Evolutionary conservation across 2,888 invertebrate species (phyloP), one percentile per base, ranked within the genome.

Genomic region (Boloria selene): DNA sequence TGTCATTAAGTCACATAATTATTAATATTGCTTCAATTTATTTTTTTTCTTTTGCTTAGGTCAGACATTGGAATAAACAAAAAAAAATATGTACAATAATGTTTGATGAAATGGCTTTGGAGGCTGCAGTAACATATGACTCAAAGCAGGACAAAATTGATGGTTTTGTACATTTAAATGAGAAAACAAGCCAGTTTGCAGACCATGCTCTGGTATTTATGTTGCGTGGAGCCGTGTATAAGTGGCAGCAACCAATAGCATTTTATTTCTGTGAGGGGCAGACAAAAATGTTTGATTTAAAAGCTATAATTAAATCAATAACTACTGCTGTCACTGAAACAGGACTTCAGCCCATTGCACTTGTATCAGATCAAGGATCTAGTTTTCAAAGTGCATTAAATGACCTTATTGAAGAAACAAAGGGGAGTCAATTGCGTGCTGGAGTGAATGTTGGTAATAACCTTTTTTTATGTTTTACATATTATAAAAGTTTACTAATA

Each of bases 31-130:
- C 22, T 22, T 22, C 22, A 22, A 22, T 22, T 22, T n/a, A n/a
- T n/a, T 22, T 22, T 22, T 22, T 22, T 22, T 22, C 22, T 22
- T 22, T 22, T 22, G 22, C 22, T 22, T 22, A 44, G 44, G 44
- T 44, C 14, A 10, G 14, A 10, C 10, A 10, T 44, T 44, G 44
- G 44, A 10, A 10, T 13, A 4, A 44, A 13, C 10, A 44, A 10
- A 44, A 44, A 44, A 44, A 44, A 14, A 13, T 13, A 13, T 44
- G 44, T 14, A 13, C 44, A 44, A 44, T 74, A 17, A 60, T 75
- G 1, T 76, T 75, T 72, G 74, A 76, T 69, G 74, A 75, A 65
- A 61, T 75, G 0, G 52, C 73, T 3, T 42, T 76, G 0, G 67
- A 68, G 26, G 69, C 73, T 17, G 67, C 68, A 55, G 18, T 75